These are phyloP conservation scores for Galeruca laticollis DNA, from an alignment of 2,888 invertebrate genomes.

Conservation along the genomic window DNA sequence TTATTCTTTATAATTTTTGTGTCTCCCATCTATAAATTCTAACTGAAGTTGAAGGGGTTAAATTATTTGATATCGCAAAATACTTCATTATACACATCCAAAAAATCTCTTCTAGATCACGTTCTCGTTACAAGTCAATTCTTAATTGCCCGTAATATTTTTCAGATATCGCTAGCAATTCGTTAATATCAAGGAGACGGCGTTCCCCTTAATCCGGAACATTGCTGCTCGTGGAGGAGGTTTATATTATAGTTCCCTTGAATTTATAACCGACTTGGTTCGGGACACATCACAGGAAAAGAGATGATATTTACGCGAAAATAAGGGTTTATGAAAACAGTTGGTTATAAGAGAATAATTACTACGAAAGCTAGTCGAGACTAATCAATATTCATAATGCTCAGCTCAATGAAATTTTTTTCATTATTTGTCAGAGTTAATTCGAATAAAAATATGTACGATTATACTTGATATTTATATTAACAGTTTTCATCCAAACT, in stretches of 20 bases:
- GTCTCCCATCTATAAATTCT: too few relatives aligned
- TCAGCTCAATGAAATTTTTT: neutral
- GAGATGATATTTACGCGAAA: conserved; percentile 31
- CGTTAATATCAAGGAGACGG: conserved; percentile 50
- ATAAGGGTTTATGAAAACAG: conserved; percentile 27
- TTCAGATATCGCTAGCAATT: conserved; percentile 47
- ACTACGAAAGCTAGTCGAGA: conserved; percentile 7
- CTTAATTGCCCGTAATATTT: conserved; percentile 53
- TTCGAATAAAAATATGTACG: too few relatives aligned
- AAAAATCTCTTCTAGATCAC: conserved; percentile 51
- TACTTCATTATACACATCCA: conserved; percentile 31
- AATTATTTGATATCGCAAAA: conserved; percentile 22
- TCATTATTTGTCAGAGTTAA: too few relatives aligned
- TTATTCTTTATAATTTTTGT: neutral
- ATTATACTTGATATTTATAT: too few relatives aligned
- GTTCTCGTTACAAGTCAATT: conserved; percentile 49
- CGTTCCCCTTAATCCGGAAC: conserved; percentile 41
- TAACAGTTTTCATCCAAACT: too few relatives aligned
- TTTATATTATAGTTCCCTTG: conserved; percentile 46
- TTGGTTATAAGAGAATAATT: conserved; percentile 21
- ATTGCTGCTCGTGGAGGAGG: conserved; percentile 34
- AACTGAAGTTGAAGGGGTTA: conserved; percentile 24
- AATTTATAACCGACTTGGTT: conserved; percentile 41
- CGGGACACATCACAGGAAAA: conserved; percentile 33
- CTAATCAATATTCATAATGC: conserved; percentile 6